These are phyloP conservation scores for Bombus breviceps DNA, from an alignment of 1,140 invertebrate genomes.

Conservation along the genomic window DNA sequence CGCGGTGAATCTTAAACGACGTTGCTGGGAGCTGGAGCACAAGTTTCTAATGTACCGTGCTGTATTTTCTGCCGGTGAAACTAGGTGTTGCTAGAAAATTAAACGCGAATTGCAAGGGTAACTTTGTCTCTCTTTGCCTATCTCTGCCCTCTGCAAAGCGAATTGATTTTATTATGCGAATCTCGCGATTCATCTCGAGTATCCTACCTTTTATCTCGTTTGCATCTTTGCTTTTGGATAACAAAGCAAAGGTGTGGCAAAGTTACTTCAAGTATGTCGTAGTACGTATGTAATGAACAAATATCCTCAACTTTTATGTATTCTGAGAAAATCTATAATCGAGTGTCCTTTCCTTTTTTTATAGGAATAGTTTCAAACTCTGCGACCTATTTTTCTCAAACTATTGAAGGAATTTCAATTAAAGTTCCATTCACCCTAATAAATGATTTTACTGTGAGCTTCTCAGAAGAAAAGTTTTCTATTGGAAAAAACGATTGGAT, in stretches of 20 bases:
- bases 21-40: no score
- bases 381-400: neutral
- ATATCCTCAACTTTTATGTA: neutral
- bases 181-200: neutral
- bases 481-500: neutral
- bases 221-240: neutral
- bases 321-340: neutral
- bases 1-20: neutral
- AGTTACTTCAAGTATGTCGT: neutral
- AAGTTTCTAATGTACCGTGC: neutral
- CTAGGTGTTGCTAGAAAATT: neutral
- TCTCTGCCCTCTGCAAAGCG: fast-evolving
- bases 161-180: neutral
- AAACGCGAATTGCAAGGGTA: neutral
- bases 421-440: neutral
- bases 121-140: no score
- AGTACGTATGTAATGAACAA: neutral
- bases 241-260: neutral
- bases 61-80: neutral
- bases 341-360: neutral
- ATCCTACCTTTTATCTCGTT: no score
- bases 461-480: neutral
- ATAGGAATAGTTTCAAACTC: neutral
- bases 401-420: neutral
- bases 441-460: neutral